Evolutionary conservation across 2,797 vertebrate genomes (phyloP).

Genomic region (Chaetodon trifasciatus): DNA sequence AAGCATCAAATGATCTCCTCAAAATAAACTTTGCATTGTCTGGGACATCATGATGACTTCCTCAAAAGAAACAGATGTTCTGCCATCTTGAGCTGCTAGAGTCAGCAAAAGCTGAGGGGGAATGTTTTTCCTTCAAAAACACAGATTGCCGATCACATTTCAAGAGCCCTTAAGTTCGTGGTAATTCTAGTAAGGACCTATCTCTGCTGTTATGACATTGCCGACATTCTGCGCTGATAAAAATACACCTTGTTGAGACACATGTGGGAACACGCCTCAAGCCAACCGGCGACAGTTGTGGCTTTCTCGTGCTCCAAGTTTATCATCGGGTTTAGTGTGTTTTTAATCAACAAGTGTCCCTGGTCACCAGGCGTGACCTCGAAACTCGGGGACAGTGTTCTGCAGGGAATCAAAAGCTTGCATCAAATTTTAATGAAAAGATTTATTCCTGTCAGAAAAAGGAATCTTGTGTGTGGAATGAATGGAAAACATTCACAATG

Average conservation of each 20-base stretch:
- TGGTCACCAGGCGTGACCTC: conserved; percentile 9
- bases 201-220: conserved; percentile 75
- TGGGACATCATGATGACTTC: conserved; percentile 37
- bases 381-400: conserved; percentile 4
- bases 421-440: background rate
- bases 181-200: conserved; percentile 74
- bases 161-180: conserved; percentile 69
- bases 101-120: conserved; percentile 36
- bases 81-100: conserved; percentile 26
- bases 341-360: conserved; percentile 60
- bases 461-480: conserved; percentile 11
- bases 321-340: conserved; percentile 45
- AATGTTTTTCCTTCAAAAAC: conserved; percentile 47
- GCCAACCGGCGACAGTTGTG: conserved; percentile 51
- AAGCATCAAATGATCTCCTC: conserved; percentile 57
- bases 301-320: conserved; percentile 60
- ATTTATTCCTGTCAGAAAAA: background rate
- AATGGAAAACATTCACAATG: conserved; percentile 14
- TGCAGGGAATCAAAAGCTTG: background rate
- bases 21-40: conserved; percentile 64
- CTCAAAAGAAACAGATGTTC: conserved; percentile 53
- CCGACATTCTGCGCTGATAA: conserved; percentile 74
- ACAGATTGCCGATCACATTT: conserved; percentile 68
- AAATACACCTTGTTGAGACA: conserved; percentile 77
- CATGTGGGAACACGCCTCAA: conserved; percentile 71